Evolutionary conservation across 92 coral and sea anemone species (phyloP).

Genomic region (Palythoa grandiflora): DNA sequence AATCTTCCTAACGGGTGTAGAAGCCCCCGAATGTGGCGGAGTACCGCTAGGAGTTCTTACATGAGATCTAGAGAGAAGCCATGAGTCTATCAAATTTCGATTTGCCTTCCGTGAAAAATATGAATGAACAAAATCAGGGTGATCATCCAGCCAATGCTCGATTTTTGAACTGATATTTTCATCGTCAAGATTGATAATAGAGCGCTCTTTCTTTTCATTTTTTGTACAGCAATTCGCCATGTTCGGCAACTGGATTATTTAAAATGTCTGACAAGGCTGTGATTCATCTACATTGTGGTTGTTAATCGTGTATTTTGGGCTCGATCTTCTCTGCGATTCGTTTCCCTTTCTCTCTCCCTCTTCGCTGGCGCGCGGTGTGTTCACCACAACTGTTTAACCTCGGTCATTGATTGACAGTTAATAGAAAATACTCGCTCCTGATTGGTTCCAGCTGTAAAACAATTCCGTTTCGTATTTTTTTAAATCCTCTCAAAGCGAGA

Average conservation of each 20-base stretch:
- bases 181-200: slow-evolving; percentile 78
- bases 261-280: slow-evolving; percentile 16
- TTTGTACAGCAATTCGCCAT: slow-evolving; percentile 97
- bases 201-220: slow-evolving; percentile 81
- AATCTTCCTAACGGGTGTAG: slow-evolving; percentile 98
- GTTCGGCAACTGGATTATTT: slow-evolving; percentile 30
- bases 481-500: too few relatives aligned
- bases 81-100: slow-evolving; percentile 90
- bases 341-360: slow-evolving; percentile 34
- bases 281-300: slow-evolving; percentile 21
- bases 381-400: slow-evolving; percentile 87
- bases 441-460: too few relatives aligned
- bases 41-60: slow-evolving; percentile 94
- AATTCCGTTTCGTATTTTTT: too few relatives aligned
- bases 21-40: slow-evolving; percentile 99
- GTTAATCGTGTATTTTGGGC: slow-evolving; percentile 33
- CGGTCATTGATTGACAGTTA: too few relatives aligned
- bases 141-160: slow-evolving; percentile 97
- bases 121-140: slow-evolving; percentile 98
- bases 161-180: slow-evolving; percentile 82
- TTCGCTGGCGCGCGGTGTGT: slow-evolving; percentile 53
- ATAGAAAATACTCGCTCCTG: too few relatives aligned
- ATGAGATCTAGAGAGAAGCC: slow-evolving; percentile 93
- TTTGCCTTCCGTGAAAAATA: slow-evolving; percentile 98
- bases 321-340: slow-evolving; percentile 29